These are phyloP conservation scores for Lethenteron reissneri DNA, from an alignment of 2,113 vertebrate genomes.

Conservation along the genomic window DNA sequence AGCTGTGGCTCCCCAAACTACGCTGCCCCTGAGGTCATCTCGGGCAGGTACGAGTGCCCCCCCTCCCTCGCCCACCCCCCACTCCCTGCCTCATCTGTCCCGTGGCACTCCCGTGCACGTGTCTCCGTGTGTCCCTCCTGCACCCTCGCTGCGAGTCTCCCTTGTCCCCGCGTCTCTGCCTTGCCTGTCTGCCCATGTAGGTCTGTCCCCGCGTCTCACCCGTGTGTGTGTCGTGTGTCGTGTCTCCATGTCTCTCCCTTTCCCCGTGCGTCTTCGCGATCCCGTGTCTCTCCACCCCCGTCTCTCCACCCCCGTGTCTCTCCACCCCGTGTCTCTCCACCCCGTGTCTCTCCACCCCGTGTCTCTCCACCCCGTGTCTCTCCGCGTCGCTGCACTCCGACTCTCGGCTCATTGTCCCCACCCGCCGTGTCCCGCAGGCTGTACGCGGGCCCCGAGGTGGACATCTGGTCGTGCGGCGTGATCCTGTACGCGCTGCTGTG, in stretches of 20 bases:
- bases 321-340: too few species aligned
- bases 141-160: background rate
- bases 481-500: conserved; percentile 90
- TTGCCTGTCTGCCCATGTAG: too few species aligned
- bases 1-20: conserved; percentile 97
- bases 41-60: conserved; percentile 50
- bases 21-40: conserved; percentile 94
- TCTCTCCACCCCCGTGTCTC: too few species aligned
- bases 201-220: too few species aligned
- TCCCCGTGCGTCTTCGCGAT: too few species aligned
- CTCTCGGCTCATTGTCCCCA: too few species aligned
- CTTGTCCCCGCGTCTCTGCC: background rate
- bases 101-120: background rate
- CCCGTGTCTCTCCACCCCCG: too few species aligned
- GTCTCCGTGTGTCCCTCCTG: background rate
- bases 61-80: background rate
- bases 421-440: conserved; percentile 23
- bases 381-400: too few species aligned
- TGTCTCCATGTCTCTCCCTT: too few species aligned
- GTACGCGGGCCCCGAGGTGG: conserved; percentile 84
- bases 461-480: conserved; percentile 94
- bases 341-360: too few species aligned
- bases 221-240: too few species aligned
- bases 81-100: background rate
- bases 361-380: too few species aligned